These are phyloP conservation scores for Deladenus siricidicola DNA, from an alignment of 2,888 invertebrate species.

Conservation along the genomic window DNA sequence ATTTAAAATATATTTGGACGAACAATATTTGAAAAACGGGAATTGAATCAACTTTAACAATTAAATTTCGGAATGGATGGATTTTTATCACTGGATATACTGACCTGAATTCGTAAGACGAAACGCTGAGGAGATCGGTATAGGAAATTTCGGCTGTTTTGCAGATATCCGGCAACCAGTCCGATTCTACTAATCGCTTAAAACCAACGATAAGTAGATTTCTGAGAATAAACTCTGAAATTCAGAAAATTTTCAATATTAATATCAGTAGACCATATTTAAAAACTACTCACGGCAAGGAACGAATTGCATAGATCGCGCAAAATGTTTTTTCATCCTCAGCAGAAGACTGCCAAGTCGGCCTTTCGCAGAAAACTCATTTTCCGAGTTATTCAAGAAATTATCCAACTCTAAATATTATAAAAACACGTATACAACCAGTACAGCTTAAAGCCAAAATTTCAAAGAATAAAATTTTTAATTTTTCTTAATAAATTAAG, in stretches of 20 bases:
- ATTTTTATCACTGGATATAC: too few relatives aligned
- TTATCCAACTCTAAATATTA: slow-evolving; percentile 10
- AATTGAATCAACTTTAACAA: too few relatives aligned
- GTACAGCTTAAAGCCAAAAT: too few relatives aligned
- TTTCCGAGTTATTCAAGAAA: slow-evolving; percentile 4
- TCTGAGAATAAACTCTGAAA: slow-evolving; percentile 38
- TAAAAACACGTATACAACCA: too few relatives aligned
- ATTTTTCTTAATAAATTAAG: too few relatives aligned
- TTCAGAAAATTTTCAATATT: too few relatives aligned
- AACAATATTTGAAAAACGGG: too few relatives aligned
- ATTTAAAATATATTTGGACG: not conserved
- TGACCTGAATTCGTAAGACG: slow-evolving; percentile 35
- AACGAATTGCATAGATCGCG: slow-evolving; percentile 18
- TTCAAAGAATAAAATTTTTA: too few relatives aligned
- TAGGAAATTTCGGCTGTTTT: slow-evolving; percentile 28
- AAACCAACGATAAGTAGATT: slow-evolving; percentile 28
- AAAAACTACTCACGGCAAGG: slow-evolving; percentile 9
- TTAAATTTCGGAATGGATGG: too few relatives aligned
- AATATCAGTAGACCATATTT: too few relatives aligned
- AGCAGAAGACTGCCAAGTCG: slow-evolving; percentile 8
- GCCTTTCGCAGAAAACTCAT: not conserved
- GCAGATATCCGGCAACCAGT: slow-evolving; percentile 25
- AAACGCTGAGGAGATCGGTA: slow-evolving; percentile 29
- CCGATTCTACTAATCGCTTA: not conserved
- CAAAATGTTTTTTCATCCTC: slow-evolving; percentile 15